Conservation (phyloP, 2,888 invertebrate species). For the Amiota minor region DNA sequence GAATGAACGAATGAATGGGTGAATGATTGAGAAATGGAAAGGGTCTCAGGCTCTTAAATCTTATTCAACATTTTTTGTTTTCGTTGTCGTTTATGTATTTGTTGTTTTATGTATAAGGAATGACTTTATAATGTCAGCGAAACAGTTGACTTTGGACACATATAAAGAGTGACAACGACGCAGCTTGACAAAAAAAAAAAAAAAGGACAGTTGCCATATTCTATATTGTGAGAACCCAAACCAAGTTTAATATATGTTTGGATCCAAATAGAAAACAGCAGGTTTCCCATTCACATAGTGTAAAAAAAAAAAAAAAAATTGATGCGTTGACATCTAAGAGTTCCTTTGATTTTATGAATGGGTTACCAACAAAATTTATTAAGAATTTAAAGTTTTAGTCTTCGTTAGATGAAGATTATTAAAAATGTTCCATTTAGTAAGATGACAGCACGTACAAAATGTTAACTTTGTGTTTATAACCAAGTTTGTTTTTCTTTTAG, state of each 20-base stretch:
- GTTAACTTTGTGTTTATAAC: conserved; percentile 4
- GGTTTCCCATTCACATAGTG: conserved; percentile 24
- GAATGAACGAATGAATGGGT: conserved; percentile 6
- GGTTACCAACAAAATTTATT: not conserved
- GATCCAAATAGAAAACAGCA: not conserved
- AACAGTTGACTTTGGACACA: not conserved
- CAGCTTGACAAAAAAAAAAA: not conserved
- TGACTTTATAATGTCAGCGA: conserved; percentile 25
- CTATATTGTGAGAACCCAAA: no score
- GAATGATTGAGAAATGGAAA: no score
- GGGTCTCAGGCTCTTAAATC: conserved; percentile 20
- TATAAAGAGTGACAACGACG: not conserved
- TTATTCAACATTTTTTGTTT: conserved; percentile 10
- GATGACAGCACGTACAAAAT: conserved; percentile 11
- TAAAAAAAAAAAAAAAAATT: conserved; percentile 7
- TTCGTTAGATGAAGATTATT: no score
- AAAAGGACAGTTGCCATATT: conserved; percentile 17
- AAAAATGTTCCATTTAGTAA: no score
- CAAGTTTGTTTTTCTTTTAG: conserved; percentile 3
- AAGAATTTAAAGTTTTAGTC: no score
- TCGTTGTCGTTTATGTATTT: conserved; percentile 12
- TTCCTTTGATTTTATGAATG: conserved; percentile 38
- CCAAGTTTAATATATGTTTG: no score
- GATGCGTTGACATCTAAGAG: conserved; percentile 47
- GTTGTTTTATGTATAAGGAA: conserved; percentile 16